phyloP scores from a whole-genome alignment of 2,113 vertebrate genomes.

The Turdus rufiventris region DNA sequence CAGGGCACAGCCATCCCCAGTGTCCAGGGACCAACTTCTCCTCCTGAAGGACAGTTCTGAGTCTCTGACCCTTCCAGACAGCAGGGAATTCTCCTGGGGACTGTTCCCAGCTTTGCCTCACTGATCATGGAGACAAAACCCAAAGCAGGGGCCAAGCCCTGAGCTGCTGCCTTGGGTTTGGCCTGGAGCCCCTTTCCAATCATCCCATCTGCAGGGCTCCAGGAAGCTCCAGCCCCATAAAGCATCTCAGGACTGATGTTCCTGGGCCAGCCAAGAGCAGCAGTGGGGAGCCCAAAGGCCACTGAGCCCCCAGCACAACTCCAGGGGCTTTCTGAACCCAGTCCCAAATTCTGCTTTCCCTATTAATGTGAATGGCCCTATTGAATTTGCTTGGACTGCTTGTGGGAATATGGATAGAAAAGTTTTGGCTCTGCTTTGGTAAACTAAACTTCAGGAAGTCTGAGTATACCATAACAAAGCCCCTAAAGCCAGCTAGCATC shows the following conservation, averaged over 20 bases:
- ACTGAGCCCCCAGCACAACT: not conserved
- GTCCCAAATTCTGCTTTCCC: not conserved
- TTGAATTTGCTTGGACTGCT: slow-evolving; percentile 7
- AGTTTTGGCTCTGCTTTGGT: slow-evolving; percentile 28
- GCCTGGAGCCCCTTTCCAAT: not conserved
- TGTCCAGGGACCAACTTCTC: not conserved
- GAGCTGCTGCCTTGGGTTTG: not conserved
- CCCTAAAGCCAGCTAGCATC: slow-evolving; percentile 48
- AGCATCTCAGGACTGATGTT: not conserved
- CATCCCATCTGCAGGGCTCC: not conserved
- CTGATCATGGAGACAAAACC: not conserved
- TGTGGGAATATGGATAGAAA: not conserved
- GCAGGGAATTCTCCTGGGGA: not conserved
- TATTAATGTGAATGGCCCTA: slow-evolving; percentile 31
- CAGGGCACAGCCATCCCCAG: not conserved
- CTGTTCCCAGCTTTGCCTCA: not conserved
- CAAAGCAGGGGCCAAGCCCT: not conserved
- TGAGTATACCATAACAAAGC: slow-evolving; percentile 45
- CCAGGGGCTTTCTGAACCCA: not conserved
- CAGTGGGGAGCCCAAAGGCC: not conserved
- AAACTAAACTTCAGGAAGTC: slow-evolving; percentile 41
- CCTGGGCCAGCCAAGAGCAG: not conserved
- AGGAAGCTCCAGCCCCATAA: not conserved
- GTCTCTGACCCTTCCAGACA: not conserved
- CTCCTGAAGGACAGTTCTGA: not conserved